phyloP scores from a whole-genome alignment of 2,888 invertebrate genomes.

The Agelastica alni region DNA sequence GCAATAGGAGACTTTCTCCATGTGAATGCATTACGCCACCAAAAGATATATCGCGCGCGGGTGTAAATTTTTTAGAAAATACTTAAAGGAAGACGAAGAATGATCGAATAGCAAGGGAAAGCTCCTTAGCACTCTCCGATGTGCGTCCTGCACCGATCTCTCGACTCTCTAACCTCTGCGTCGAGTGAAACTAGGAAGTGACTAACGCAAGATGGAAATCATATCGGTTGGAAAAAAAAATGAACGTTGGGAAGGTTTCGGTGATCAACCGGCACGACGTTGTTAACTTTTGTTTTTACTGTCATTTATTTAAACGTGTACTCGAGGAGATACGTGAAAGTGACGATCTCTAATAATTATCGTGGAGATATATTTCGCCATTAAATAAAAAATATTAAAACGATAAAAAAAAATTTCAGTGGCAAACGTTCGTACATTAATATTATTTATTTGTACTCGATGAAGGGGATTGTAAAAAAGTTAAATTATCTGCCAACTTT shows the following conservation, averaged over 20 bases:
- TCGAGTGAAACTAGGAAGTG: slow-evolving; percentile 20
- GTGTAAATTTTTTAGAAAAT: not conserved
- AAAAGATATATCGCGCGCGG: not conserved
- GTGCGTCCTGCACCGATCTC: not conserved
- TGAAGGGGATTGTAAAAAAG: no score
- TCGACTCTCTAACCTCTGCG: slow-evolving; percentile 8
- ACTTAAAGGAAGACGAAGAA: not conserved
- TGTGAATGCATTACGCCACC: no score
- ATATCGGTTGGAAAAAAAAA: slow-evolving; percentile 10
- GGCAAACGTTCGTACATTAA: no score
- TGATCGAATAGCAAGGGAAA: slow-evolving; percentile 37
- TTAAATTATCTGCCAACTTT: no score
- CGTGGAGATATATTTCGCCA: no score
- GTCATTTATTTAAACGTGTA: no score
- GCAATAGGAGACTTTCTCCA: no score
- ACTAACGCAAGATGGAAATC: slow-evolving; percentile 10
- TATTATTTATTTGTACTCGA: no score
- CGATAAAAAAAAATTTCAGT: no score
- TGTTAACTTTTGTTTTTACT: slow-evolving; percentile 5
- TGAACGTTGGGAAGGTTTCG: slow-evolving; percentile 7
- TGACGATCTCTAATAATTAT: no score
- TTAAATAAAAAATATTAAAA: no score
- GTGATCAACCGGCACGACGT: slow-evolving; percentile 1
- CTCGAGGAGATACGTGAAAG: no score
- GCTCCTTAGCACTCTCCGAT: slow-evolving; percentile 27